These are phyloP conservation scores for Pollicipes pollicipes DNA, from an alignment of 1,140 invertebrate species.

Conservation along the genomic window DNA sequence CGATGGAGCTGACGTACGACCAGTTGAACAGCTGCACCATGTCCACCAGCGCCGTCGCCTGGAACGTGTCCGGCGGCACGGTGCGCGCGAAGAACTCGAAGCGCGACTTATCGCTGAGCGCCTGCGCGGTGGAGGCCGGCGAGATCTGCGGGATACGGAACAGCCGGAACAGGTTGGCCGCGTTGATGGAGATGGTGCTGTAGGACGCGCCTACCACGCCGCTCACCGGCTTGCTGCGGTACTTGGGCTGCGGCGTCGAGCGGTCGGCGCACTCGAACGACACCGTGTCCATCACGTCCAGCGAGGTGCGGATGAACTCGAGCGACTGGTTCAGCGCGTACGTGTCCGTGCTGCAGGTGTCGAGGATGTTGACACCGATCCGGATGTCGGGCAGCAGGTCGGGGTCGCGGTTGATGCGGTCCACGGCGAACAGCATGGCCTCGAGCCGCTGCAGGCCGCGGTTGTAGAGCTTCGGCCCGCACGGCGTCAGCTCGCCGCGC, in stretches of 20 bases:
- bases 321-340: conserved; percentile 45
- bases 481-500: conserved; percentile 29
- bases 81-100: no score
- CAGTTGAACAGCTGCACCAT: no score
- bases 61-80: no score
- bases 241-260: conserved; percentile 35
- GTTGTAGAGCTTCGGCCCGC: conserved; percentile 29
- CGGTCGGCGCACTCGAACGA: conserved; percentile 42
- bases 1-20: conserved; percentile 44
- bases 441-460: no score
- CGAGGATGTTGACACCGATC: conserved; percentile 39
- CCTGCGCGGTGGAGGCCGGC: no score
- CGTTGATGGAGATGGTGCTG: conserved; percentile 54
- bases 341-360: no score
- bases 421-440: no score
- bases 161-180: no score
- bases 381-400: conserved; percentile 33
- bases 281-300: no score
- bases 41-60: no score
- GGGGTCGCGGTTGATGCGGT: conserved; percentile 37
- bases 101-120: no score
- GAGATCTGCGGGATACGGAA: no score
- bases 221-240: conserved; percentile 38
- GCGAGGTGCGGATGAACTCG: conserved; percentile 43
- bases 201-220: conserved; percentile 49